Percentiles rank a stretch among this genome's conserved stretches.
Conservation (phyloP, 2,113 vertebrate species). For the Tenrec ecaudatus region DNA sequence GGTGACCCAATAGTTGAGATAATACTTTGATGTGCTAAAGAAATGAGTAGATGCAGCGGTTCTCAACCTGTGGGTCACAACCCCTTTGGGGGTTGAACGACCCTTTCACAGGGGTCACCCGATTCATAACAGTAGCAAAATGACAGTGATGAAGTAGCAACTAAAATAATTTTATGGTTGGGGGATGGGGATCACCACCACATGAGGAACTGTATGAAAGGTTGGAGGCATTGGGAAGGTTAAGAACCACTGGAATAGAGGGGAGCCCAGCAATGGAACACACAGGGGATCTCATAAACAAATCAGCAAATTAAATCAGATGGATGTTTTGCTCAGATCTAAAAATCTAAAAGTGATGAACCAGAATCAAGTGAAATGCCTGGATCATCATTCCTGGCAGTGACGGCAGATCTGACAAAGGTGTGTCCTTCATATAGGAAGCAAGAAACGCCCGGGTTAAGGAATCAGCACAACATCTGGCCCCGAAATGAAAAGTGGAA, state of each 20-base stretch:
- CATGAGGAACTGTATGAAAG: no score
- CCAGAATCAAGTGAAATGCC: neutral
- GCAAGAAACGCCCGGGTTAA: conserved; percentile 50
- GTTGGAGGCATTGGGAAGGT: no score
- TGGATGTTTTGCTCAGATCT: neutral
- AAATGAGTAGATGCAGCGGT: neutral
- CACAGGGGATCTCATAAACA: neutral
- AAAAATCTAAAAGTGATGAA: neutral
- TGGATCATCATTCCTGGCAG: neutral
- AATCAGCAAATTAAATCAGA: neutral
- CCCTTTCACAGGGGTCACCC: no score
- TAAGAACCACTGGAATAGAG: no score
- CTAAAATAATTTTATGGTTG: no score
- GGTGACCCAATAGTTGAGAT: neutral
- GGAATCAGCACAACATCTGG: neutral
- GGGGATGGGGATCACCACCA: no score
- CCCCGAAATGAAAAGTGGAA: conserved; percentile 17
- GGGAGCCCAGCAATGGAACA: neutral
- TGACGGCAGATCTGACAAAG: neutral
- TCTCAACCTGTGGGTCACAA: no score
- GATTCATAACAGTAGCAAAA: no score
- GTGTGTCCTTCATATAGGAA: neutral
- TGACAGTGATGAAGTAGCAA: no score
- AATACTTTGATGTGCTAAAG: neutral
- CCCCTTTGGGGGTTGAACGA: no score